phyloP scores from a whole-genome alignment of 2,797 vertebrate genomes.

The Parotocinclus haroldoi region DNA sequence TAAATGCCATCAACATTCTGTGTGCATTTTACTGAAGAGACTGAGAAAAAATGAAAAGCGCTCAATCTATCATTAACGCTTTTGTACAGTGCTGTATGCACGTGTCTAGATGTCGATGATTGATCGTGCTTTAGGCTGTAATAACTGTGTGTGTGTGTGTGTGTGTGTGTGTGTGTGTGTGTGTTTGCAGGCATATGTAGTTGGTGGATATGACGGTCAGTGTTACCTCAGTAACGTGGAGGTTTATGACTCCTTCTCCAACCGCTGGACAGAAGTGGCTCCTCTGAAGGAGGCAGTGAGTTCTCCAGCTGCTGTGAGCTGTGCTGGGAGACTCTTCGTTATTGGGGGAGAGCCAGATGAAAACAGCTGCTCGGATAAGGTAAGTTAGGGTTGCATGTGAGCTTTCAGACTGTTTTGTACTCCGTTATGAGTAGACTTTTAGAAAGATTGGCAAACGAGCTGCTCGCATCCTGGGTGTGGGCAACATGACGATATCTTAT shows the following conservation, averaged over 20 bases:
- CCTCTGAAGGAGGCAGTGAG: constrained; percentile 94
- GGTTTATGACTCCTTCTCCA: constrained; percentile 96
- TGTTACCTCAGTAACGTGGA: constrained; percentile 91
- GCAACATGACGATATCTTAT: too few relatives aligned
- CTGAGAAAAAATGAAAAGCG: too few relatives aligned
- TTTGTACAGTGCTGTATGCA: too few relatives aligned
- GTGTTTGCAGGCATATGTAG: constrained; percentile 85
- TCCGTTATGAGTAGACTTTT: too few relatives aligned
- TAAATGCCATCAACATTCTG: too few relatives aligned
- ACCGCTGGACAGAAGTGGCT: constrained; percentile 95
- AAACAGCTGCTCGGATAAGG: constrained; percentile 97
- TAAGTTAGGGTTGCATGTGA: constrained; percentile 49
- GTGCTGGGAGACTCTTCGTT: constrained; percentile 89
- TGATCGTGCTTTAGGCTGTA: too few relatives aligned
- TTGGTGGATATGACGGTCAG: constrained; percentile 95
- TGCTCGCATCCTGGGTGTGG: too few relatives aligned
- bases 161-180: constrained; percentile 20
- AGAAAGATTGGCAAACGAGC: too few relatives aligned
- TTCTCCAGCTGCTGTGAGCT: constrained; percentile 92
- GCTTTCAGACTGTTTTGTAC: too few relatives aligned
- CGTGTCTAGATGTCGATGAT: too few relatives aligned
- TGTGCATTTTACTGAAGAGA: too few relatives aligned
- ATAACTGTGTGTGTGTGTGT: not conserved
- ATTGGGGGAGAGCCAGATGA: constrained; percentile 95
- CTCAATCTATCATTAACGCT: too few relatives aligned